These are phyloP conservation scores for Trichechus manatus DNA, from an alignment of 2,113 vertebrate genomes.

Conservation along the genomic window DNA sequence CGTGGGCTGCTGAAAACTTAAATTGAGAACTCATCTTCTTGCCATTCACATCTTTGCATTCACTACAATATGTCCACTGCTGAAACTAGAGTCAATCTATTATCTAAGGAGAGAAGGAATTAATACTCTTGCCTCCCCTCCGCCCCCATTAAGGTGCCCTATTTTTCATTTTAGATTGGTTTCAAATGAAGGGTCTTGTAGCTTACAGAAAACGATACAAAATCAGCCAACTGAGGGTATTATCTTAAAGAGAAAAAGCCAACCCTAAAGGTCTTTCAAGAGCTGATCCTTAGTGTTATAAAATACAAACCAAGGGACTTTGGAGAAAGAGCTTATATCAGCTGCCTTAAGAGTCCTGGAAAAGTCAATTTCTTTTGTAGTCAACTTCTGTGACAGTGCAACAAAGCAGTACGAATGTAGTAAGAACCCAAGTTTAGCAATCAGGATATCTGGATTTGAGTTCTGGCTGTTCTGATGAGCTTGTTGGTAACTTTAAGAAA, in stretches of 20 bases:
- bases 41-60: not conserved
- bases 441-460: not conserved
- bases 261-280: not conserved
- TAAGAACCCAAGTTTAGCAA: not conserved
- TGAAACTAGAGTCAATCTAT: not conserved
- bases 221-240: not conserved
- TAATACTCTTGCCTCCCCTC: too few species aligned
- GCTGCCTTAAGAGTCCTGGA: not conserved
- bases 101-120: not conserved
- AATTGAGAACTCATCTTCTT: not conserved
- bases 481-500: not conserved
- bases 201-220: not conserved
- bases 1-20: not conserved
- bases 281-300: not conserved
- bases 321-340: not conserved
- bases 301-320: not conserved
- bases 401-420: not conserved
- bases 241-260: not conserved
- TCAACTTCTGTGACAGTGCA: not conserved
- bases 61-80: not conserved
- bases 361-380: not conserved
- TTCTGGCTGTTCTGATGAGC: not conserved
- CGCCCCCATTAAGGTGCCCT: not conserved
- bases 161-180: not conserved
- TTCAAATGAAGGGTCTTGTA: not conserved